phyloP scores from a whole-genome alignment of 2,113 vertebrate genomes.

The Rissa tridactyla region DNA sequence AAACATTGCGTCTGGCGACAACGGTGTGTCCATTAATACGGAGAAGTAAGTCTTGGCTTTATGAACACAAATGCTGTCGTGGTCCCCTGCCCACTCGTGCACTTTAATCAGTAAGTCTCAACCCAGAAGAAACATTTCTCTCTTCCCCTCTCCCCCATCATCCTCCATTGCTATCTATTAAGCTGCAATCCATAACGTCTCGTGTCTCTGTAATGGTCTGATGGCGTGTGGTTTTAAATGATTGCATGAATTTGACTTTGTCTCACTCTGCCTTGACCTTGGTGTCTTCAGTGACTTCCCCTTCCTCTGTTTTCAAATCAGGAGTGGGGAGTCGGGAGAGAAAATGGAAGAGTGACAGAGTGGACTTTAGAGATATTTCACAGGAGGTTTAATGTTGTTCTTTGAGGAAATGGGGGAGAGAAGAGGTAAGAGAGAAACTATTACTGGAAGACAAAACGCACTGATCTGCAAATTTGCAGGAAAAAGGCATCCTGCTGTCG shows the following conservation, averaged over 20 bases:
- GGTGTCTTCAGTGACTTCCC: conserved; percentile 10
- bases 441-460: background rate
- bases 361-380: background rate
- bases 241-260: conserved; percentile 58
- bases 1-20: conserved; percentile 47
- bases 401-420: background rate
- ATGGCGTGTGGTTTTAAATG: conserved; percentile 23
- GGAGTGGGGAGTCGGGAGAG: background rate
- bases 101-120: conserved; percentile 53
- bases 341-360: background rate
- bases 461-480: background rate
- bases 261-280: conserved; percentile 53
- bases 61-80: conserved; percentile 3
- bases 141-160: conserved; percentile 9
- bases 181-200: conserved; percentile 33
- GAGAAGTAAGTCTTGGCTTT: conserved; percentile 1
- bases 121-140: conserved; percentile 9
- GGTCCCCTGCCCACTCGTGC: background rate
- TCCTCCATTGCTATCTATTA: conserved; percentile 36
- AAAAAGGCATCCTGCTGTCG: background rate
- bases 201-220: conserved; percentile 25
- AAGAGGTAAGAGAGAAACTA: background rate
- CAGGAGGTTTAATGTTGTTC: background rate
- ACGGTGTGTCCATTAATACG: conserved; percentile 33
- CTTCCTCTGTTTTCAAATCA: background rate